Base-by-base conservation (phyloP, 1,140 invertebrate genomes). In the Pachypeltis micranthus region DNA sequence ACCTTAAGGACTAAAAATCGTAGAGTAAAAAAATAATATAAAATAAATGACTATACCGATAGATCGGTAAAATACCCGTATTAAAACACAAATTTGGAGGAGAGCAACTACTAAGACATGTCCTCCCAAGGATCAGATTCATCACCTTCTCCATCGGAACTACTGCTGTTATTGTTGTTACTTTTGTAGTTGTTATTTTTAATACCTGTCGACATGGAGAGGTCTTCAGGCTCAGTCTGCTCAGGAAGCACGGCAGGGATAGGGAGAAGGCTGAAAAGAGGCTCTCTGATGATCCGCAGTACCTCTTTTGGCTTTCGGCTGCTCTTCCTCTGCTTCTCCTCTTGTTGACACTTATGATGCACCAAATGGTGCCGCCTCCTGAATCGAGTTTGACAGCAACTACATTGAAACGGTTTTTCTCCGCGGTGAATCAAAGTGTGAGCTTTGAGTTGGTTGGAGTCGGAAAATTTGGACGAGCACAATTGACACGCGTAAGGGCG, bases 381-480 rank as follows among this genome's bases (percentile, higher is more conserved):
- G 74, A 93, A 94, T 51, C 85, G 78, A 58, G 84, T 84, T 4
- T 82, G 80, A 70, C 91, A 94, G 4, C 79, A 75, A 0, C 82
- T 79, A 72, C 91, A 94, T 44, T 82, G 80, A 72, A 91, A 93
- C 0, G 91, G 91, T 66, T 93, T 93, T 73, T 93, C 88, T 10
- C 90, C 89, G 65, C 89, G 90, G 74, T 95, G 92, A 39, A 93
- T 90, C 25, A 94, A 74, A 69, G 85, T 81, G 70, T 96, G 92
- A 0, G 91, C 90, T 72, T 94, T 94, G n/a, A 94, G 76, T 70
- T 95, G 92, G 72, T 94, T 95, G 1, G 88, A 91, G 71, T 95
- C 92, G 55, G 91, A 95, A 77, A 98, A 99, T 65, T 85, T 84
- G 4, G 90, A 84, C 1, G 86, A 80, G 73, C 95, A 98, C 21